phyloP scores from a whole-genome alignment of 2,113 vertebrate species.

The Setophaga coronata region DNA sequence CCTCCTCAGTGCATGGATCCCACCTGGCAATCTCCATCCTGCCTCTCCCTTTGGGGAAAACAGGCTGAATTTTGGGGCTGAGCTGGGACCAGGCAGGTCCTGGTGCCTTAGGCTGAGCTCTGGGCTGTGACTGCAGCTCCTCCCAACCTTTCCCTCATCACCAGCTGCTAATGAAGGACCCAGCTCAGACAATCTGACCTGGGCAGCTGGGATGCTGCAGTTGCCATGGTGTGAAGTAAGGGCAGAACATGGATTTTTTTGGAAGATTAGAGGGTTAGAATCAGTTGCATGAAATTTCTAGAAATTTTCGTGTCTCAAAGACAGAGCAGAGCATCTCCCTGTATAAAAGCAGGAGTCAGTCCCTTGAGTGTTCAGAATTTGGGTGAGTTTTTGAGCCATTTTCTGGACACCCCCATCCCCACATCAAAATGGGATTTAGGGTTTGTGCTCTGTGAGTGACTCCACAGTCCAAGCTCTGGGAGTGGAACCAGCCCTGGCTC shows the following conservation, averaged over 20 bases:
- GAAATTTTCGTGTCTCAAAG: background rate
- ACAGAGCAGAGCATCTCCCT: background rate
- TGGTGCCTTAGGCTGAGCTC: background rate
- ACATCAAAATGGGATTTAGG: background rate
- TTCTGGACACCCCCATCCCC: background rate
- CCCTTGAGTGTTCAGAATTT: background rate
- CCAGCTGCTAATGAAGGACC: background rate
- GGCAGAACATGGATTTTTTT: fast-evolving
- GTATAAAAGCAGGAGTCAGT: fast-evolving
- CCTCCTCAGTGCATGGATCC: background rate
- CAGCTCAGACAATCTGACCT: fast-evolving
- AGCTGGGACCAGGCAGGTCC: background rate
- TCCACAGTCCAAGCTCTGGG: background rate
- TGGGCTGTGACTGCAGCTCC: background rate
- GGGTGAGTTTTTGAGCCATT: background rate
- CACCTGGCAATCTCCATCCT: background rate
- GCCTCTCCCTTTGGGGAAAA: background rate
- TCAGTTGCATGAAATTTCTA: background rate
- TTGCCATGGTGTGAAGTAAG: fast-evolving
- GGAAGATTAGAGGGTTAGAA: background rate
- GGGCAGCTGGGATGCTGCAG: background rate
- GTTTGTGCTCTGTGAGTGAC: background rate
- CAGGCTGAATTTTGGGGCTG: background rate
- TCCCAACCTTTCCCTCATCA: background rate
- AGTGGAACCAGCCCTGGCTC: background rate